Evolutionary conservation across 2,888 invertebrate species (phyloP).

Genomic region (Conus canariensis): DNA sequence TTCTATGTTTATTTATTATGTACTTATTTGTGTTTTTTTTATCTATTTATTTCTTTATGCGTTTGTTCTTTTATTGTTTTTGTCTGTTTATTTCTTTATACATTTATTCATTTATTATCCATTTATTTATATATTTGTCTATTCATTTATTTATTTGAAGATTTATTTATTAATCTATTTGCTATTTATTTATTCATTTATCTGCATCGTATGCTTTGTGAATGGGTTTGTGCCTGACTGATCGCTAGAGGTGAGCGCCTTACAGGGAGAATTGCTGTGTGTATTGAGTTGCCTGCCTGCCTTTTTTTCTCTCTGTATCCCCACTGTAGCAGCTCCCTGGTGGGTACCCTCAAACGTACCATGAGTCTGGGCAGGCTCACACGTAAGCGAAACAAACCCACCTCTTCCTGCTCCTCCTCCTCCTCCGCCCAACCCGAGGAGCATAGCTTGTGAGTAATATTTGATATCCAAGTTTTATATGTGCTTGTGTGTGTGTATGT

Average conservation of each 20-base stretch:
- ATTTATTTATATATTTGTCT: neutral
- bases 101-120: neutral
- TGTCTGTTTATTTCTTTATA: neutral
- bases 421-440: conserved; percentile 16
- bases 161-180: neutral
- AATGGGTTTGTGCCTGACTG: too few species aligned
- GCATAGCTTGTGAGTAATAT: conserved; percentile 47
- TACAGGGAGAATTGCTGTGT: neutral
- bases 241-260: too few species aligned
- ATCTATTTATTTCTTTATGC: neutral
- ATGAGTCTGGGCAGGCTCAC: conserved; percentile 76
- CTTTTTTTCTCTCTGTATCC: neutral
- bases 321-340: conserved; percentile 63
- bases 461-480: neutral
- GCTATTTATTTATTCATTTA: neutral
- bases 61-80: neutral
- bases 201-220: neutral
- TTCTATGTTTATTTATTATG: neutral
- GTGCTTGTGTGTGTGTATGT: neutral
- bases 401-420: neutral
- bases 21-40: neutral
- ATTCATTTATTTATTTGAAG: neutral
- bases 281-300: conserved; percentile 26
- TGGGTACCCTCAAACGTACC: conserved; percentile 71
- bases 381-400: conserved; percentile 38